These are phyloP conservation scores for Megalurothrips usitatus DNA, from an alignment of 2,888 invertebrate species.

Conservation along the genomic window DNA sequence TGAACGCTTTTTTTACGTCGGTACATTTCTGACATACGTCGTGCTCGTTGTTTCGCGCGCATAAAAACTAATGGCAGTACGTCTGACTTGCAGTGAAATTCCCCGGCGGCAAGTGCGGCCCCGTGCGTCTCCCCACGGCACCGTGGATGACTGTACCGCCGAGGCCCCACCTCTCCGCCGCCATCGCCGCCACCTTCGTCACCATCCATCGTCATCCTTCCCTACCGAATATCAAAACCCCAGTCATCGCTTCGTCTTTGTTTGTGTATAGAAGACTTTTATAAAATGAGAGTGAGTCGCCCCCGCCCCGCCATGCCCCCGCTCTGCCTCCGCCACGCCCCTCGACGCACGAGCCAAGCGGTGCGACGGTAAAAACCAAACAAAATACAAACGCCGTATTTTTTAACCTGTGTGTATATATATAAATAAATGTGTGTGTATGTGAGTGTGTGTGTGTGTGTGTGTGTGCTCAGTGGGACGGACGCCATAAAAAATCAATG, in stretches of 20 bases:
- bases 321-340: background rate
- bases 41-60: too few relatives aligned
- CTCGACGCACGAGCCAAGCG: background rate
- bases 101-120: too few relatives aligned
- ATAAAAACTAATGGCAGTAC: too few relatives aligned
- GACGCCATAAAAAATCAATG: background rate
- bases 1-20: too few relatives aligned
- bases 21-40: too few relatives aligned
- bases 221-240: background rate
- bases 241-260: background rate
- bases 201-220: background rate
- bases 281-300: background rate
- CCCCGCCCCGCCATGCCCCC: background rate
- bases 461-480: background rate
- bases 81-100: background rate
- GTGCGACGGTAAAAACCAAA: background rate
- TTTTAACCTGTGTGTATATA: background rate
- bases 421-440: background rate
- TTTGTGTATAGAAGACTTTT: slow-evolving; percentile 6
- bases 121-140: too few relatives aligned
- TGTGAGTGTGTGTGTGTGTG: background rate
- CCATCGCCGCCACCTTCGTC: background rate
- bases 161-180: background rate
- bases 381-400: too few relatives aligned
- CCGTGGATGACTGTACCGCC: too few relatives aligned